A percentile compares a stretch with the other conserved stretches of the same genome.
These are phyloP conservation scores for Nomada flava DNA, from an alignment of 2,888 invertebrate species.

Conservation along the genomic window DNA sequence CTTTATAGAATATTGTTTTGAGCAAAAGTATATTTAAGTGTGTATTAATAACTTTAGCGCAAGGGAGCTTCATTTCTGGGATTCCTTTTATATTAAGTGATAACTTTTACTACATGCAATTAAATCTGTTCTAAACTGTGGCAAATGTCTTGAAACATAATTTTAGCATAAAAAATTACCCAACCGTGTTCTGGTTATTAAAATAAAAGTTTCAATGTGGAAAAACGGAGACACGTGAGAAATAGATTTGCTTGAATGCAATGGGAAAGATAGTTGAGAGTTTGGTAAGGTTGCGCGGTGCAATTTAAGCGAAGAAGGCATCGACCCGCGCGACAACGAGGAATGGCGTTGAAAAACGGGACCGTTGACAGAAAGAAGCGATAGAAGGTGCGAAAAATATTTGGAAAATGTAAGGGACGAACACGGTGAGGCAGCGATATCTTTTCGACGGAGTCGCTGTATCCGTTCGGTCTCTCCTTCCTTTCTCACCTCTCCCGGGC, in stretches of 20 bases:
- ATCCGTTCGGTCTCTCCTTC: slow-evolving; percentile 12
- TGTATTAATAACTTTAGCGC: no score
- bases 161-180: no score
- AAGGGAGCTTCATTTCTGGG: no score
- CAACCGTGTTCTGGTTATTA: no score
- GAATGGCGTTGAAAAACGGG: neutral
- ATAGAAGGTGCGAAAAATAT: slow-evolving; percentile 28
- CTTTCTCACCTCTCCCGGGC: slow-evolving; percentile 48
- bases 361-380: neutral
- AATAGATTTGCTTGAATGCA: neutral
- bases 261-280: neutral
- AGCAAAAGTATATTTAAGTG: no score
- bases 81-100: no score
- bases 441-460: neutral
- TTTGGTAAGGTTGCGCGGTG: no score
- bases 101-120: no score
- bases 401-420: slow-evolving; percentile 21
- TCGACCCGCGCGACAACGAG: neutral
- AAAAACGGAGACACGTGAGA: neutral
- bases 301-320: neutral
- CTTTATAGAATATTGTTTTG: no score
- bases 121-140: no score
- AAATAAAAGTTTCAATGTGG: neutral
- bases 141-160: no score
- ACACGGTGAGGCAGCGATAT: slow-evolving; percentile 10